These are phyloP conservation scores for Palaemon carinicauda DNA, from an alignment of 1,140 invertebrate genomes.

Conservation along the genomic window DNA sequence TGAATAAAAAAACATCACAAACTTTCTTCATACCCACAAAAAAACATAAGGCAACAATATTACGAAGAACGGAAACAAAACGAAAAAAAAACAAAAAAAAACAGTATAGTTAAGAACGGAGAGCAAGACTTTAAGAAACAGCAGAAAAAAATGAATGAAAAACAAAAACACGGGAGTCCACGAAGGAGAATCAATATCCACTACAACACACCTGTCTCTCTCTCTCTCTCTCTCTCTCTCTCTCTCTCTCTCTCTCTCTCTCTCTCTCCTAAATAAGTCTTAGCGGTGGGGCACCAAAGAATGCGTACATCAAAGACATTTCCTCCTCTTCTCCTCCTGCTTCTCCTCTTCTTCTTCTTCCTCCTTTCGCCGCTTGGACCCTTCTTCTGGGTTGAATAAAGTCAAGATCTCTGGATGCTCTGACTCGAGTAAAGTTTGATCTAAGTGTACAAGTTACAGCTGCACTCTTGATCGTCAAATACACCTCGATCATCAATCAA, in stretches of 20 bases:
- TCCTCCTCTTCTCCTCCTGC: neutral
- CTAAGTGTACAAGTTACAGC: neutral
- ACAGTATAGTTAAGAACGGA: too few relatives aligned
- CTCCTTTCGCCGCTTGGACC: neutral
- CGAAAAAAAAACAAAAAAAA: too few relatives aligned
- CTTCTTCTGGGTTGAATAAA: neutral
- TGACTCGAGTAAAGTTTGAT: too few relatives aligned
- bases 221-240: neutral
- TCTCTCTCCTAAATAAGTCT: neutral
- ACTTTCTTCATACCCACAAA: too few relatives aligned
- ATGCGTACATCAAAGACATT: neutral
- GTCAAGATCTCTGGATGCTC: neutral
- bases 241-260: neutral
- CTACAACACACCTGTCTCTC: neutral
- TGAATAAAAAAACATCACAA: too few relatives aligned
- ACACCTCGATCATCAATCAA: constrained; percentile 37
- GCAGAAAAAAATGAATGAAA: too few relatives aligned
- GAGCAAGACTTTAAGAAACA: too few relatives aligned
- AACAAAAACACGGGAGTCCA: too few relatives aligned
- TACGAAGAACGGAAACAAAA: too few relatives aligned
- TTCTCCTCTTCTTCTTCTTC: neutral
- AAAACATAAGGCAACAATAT: too few relatives aligned
- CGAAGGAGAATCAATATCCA: neutral
- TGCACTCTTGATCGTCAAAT: neutral
- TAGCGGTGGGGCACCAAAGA: neutral